Evolutionary conservation across 1,140 invertebrate species (phyloP).

Genomic region (Neomicropteryx cornuta): DNA sequence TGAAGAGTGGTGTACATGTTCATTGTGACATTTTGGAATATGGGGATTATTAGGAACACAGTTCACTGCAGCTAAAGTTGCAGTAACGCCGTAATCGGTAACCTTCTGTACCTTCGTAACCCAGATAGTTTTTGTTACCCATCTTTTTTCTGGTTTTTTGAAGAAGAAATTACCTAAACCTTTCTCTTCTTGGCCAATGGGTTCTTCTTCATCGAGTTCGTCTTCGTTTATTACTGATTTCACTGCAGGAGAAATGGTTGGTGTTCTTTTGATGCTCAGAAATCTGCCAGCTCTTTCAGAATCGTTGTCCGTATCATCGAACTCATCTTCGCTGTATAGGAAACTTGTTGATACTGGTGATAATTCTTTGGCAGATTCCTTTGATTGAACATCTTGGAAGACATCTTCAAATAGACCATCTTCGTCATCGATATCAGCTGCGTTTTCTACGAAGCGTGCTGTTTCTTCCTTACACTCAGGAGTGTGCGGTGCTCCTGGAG

Average conservation of each 20-base stretch:
- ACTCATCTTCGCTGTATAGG: too few relatives aligned
- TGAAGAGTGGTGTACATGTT: too few relatives aligned
- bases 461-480: slow-evolving; percentile 1
- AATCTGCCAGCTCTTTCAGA: too few relatives aligned
- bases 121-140: slow-evolving; percentile 15
- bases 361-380: too few relatives aligned
- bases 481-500: not conserved
- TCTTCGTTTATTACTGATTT: not conserved
- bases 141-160: not conserved
- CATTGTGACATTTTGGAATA: slow-evolving; percentile 15
- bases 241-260: not conserved
- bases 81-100: slow-evolving; percentile 19
- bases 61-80: slow-evolving; percentile 20
- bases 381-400: slow-evolving; percentile 8
- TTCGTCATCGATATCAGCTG: slow-evolving; percentile 2
- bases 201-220: not conserved
- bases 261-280: too few relatives aligned
- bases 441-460: not conserved
- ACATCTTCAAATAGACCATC: slow-evolving; percentile 2
- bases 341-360: too few relatives aligned
- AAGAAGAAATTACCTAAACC: not conserved
- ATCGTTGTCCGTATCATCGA: too few relatives aligned
- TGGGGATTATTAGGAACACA: slow-evolving; percentile 18
- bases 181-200: not conserved
- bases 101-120: slow-evolving; percentile 23